Conservation (phyloP, 2,797 vertebrate species). For the Muscicapa striata region DNA sequence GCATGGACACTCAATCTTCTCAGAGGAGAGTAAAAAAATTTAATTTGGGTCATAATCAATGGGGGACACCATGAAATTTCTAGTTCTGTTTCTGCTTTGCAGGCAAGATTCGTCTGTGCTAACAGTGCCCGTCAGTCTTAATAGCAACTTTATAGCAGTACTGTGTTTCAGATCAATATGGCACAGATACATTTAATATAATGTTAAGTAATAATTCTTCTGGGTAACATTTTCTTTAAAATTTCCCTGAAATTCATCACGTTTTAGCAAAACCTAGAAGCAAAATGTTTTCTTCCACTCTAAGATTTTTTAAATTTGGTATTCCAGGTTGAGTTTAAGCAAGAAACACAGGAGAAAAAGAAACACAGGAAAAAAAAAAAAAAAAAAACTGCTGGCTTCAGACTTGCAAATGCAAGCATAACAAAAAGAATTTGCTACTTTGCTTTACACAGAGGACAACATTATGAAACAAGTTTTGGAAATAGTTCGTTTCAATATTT, state of each 20-base stretch:
- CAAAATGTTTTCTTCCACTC: not conserved
- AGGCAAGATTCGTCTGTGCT: not conserved
- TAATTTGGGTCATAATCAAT: not conserved
- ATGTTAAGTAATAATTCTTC: not conserved
- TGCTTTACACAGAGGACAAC: not conserved
- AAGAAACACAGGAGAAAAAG: not conserved
- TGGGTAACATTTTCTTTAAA: not conserved
- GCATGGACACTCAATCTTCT: not conserved
- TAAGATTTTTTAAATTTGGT: not conserved
- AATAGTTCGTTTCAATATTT: not conserved
- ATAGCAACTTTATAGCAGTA: not conserved
- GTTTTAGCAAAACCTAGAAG: not conserved
- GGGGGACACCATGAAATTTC: not conserved
- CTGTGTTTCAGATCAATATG: not conserved
- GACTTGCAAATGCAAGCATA: not conserved
- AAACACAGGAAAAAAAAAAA: rapidly evolving
- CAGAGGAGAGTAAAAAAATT: not conserved
- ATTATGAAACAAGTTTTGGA: not conserved
- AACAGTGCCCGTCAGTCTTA: not conserved
- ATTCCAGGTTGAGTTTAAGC: not conserved
- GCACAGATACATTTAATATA: not conserved
- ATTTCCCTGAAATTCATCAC: not conserved
- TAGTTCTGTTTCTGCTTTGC: not conserved
- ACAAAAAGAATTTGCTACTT: not conserved
- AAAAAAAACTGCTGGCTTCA: not conserved